Evolutionary conservation across 1,140 invertebrate genomes (phyloP).

Genomic region (Cotesia vestalis): DNA sequence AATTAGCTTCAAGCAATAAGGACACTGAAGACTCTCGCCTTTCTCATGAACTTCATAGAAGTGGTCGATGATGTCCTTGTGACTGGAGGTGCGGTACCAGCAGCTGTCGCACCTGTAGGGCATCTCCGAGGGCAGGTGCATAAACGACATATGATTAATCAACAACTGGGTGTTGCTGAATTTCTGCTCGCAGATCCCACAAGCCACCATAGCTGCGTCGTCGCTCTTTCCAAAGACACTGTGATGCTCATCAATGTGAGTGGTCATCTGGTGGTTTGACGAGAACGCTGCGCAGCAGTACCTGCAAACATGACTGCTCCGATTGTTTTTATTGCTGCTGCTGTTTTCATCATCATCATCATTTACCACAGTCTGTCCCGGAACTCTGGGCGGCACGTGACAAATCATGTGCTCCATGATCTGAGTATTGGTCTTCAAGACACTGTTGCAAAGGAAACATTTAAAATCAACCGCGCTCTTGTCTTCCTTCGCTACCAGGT

Average conservation of each 20-base stretch:
- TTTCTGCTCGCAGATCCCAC: conserved; percentile 76
- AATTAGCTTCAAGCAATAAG: conserved; percentile 76
- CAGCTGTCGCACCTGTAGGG: conserved; percentile 82
- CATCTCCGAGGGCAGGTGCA: conserved; percentile 79
- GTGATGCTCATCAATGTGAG: conserved; percentile 59
- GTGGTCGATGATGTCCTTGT: conserved; percentile 78
- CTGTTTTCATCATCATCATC: conserved; percentile 30
- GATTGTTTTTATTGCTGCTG: too few species aligned
- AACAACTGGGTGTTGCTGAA: conserved; percentile 64
- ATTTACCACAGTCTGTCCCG: conserved; percentile 48
- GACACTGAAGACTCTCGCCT: conserved; percentile 74
- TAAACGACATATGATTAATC: conserved; percentile 78
- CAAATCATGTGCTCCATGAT: conserved; percentile 76
- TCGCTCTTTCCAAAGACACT: conserved; percentile 60
- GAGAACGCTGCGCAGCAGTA: conserved; percentile 63
- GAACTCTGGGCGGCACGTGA: conserved; percentile 68
- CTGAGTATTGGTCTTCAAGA: conserved; percentile 67
- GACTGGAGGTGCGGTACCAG: conserved; percentile 77
- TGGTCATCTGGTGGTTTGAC: conserved; percentile 58
- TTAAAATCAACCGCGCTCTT: conserved; percentile 53
- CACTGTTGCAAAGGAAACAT: conserved; percentile 68
- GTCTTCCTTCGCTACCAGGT: conserved; percentile 44
- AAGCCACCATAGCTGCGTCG: conserved; percentile 67
- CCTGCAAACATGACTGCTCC: too few species aligned
- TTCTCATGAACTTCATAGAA: conserved; percentile 73